Evolutionary conservation across 2,113 vertebrate genomes (phyloP), one percentile per base, ranked within the genome.

Genomic region (Caretta caretta): DNA sequence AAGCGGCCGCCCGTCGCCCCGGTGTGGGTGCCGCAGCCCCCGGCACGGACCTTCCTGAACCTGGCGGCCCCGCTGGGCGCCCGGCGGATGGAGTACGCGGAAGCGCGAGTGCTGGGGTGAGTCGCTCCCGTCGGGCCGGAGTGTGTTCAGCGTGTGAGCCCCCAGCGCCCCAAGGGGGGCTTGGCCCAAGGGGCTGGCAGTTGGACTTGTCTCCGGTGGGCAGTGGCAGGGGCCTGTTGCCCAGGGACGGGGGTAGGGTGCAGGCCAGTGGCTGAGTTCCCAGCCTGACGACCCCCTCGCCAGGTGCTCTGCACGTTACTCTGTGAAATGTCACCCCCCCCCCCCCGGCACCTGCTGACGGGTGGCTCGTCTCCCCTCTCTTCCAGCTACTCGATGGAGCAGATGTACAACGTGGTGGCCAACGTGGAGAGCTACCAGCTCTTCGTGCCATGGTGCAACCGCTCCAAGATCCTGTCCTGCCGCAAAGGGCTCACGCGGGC

Each of bases 361-460:
- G 16, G 35, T 8, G 8, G 17, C 8, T 7, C 5, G 12, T 51
- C 48, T 65, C 51, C 19, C 16, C 88, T 50, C 38, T 50, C 22
- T n/a, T 62, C 29, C 94, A 98, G 99, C 85, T 99, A 98, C 88
- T 97, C 98, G 4, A 92, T 95, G 5, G 97, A 98, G 88, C 98
- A 99, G 95, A 98, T 99, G 93, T 99, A 98, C 89, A 92, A 59
- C 1, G 88, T 99, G 62, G 98, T 99, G 84, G 97, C 98, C 9
- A 88, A 86, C 8, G 97, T 98, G 54, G 97, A 98, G 31, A 95
- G 98, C 85, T 98, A 99, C 97, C 95, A 96, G 83, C 88, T 97
- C 31, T 99, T 99, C 83, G 98, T 98, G 38, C 98, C 99, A 16
- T 98, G 99, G 99, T 99, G 99, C 91, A 98, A 97, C 79, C 96